Evolutionary conservation across 2,888 invertebrate genomes (phyloP), one percentile per base, ranked within the genome.

Genomic region (Phytoseiulus persimilis): DNA sequence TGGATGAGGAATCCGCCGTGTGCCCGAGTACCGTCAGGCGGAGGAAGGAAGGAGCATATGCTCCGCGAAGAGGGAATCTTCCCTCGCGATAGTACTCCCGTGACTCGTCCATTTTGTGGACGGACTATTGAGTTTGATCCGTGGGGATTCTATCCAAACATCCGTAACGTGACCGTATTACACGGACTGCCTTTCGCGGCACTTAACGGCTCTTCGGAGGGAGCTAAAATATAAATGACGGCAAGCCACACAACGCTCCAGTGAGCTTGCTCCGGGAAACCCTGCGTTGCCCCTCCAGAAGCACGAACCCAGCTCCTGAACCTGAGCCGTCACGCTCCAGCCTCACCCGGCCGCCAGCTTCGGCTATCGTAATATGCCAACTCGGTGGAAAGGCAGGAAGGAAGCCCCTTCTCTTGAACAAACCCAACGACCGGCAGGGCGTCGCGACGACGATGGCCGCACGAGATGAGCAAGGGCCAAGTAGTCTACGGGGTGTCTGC

Each of bases 401-500:
- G 28, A 65, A 65, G 65, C 65, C 18, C 28, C 65, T 65, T 28
- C 65, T 65, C 65, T 14, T 65, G 65, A 65, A 65, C 23, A 65
- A 65, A 65, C 65, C 65, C 5, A 32, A 87, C 87, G 87, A 87
- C 32, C 39, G 33, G 6, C 28, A 9, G 39, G 28, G 33, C 39
- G 87, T 11, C 18, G 32, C 18, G 28, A 31, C 32, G 32, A 32
- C 84, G 33, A 9, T 31, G 87, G 18, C 32, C 9, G 83, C 6
- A 83, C 9, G 87, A 33, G 87, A 87, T 45, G 87, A 87, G 87
- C 87, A 87, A 33, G 33, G 87, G 87, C 87, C 87, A 87, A 87
- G 87, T 87, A 87, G 87, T 87, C 87, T 87, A 87, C 87, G 33
- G 87, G 33, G 87, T 87, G 87, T 87, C 87, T 87, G 87, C 87